Percentiles rank a stretch among this genome's conserved stretches.
Conservation (phyloP, 1,140 invertebrate genomes). For the Euwallacea similis region DNA sequence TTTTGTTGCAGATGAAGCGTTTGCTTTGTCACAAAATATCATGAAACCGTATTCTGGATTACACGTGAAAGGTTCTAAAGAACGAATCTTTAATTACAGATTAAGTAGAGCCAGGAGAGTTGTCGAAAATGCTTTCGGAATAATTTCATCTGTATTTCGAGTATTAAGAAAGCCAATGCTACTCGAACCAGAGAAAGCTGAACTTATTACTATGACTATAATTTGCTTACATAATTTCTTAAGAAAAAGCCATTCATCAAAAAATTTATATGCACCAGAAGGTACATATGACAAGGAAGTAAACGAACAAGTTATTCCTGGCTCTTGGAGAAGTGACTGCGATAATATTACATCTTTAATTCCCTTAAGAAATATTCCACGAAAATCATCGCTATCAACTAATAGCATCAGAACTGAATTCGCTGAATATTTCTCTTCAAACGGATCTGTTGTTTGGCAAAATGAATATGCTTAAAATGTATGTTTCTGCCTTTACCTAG, state of each 20-base stretch:
- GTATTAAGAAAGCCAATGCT: conserved; percentile 52
- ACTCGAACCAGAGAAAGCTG: conserved; percentile 45
- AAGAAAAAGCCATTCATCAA: conserved; percentile 21
- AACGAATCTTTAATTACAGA: conserved; percentile 53
- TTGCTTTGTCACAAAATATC: conserved; percentile 53
- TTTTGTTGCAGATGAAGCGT: conserved; percentile 58
- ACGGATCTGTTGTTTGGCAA: conserved; percentile 6
- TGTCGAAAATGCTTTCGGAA: conserved; percentile 59
- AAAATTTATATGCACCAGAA: too few relatives aligned
- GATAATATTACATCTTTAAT: too few relatives aligned
- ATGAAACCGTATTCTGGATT: conserved; percentile 55
- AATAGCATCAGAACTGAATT: conserved; percentile 1
- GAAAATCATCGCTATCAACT: conserved; percentile 6
- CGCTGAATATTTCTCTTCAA: conserved; percentile 6
- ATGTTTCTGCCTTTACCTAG: neutral
- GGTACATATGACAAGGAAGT: conserved; percentile 1
- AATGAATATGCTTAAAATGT: conserved; percentile 3
- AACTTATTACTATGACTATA: conserved; percentile 41
- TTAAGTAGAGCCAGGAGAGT: conserved; percentile 49
- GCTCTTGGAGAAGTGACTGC: neutral
- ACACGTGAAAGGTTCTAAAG: conserved; percentile 37
- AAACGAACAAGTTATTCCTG: conserved; percentile 20
- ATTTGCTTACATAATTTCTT: conserved; percentile 50
- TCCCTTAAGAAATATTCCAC: neutral
- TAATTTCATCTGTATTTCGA: conserved; percentile 49